Evolutionary conservation across 2,797 vertebrate genomes (phyloP).

Genomic region (Kryptolebias ocellatus): DNA sequence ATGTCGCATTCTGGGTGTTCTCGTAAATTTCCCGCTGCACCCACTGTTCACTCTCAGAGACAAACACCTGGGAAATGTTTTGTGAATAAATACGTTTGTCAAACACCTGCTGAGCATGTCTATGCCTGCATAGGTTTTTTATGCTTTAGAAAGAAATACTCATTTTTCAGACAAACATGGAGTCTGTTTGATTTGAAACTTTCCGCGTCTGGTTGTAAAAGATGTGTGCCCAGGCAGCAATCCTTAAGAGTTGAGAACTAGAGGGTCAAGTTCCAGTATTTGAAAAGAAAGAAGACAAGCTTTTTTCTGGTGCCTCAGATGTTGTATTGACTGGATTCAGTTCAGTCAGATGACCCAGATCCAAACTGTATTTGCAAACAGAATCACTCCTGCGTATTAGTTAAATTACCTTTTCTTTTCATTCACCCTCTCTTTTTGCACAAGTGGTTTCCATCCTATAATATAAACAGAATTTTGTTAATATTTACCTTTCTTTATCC

Average conservation of each 20-base stretch:
- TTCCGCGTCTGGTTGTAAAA: conserved; percentile 76
- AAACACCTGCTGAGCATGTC: conserved; percentile 66
- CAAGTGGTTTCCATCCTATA: too few species aligned
- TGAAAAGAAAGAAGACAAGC: conserved; percentile 1
- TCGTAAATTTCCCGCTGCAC: conserved; percentile 82
- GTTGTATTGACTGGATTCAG: too few species aligned
- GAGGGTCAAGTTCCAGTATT: not conserved
- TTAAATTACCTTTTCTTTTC: too few species aligned
- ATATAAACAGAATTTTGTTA: too few species aligned
- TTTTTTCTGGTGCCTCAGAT: too few species aligned
- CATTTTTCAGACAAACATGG: conserved; percentile 50
- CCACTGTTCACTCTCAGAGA: conserved; percentile 46
- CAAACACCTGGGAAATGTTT: conserved; percentile 54
- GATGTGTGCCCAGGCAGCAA: conserved; percentile 72
- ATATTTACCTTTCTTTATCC: not conserved
- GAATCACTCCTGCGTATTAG: too few species aligned
- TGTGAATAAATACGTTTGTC: conserved; percentile 69
- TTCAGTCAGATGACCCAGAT: too few species aligned
- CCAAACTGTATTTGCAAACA: too few species aligned
- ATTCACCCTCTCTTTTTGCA: too few species aligned
- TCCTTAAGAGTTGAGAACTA: conserved; percentile 57
- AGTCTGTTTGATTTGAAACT: conserved; percentile 65
- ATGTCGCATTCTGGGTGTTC: conserved; percentile 78
- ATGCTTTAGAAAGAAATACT: conserved; percentile 70
- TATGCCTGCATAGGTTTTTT: conserved; percentile 54